These are phyloP conservation scores for Plebejus anna DNA, from an alignment of 2,888 invertebrate genomes.

Conservation along the genomic window DNA sequence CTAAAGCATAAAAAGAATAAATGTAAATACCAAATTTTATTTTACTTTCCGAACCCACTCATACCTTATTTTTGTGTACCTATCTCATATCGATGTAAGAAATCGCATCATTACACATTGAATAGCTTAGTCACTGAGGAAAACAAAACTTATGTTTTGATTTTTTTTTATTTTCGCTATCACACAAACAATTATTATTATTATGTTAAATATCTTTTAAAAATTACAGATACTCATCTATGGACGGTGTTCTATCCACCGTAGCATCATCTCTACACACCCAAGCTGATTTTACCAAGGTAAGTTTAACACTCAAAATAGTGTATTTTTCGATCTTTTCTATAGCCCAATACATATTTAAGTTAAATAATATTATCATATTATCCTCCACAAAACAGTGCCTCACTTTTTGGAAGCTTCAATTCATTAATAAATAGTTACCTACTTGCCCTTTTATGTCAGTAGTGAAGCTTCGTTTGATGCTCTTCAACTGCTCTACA, in stretches of 20 bases:
- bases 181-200: too few relatives aligned
- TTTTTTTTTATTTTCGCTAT: not conserved
- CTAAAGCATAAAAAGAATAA: too few relatives aligned
- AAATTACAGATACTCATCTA: slow-evolving; percentile 55
- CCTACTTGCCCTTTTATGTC: not conserved
- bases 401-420: too few relatives aligned
- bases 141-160: too few relatives aligned
- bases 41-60: too few relatives aligned
- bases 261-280: slow-evolving; percentile 55
- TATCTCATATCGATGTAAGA: too few relatives aligned
- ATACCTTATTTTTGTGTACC: too few relatives aligned
- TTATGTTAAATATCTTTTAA: not conserved
- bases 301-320: slow-evolving; percentile 42
- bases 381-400: not conserved
- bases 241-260: slow-evolving; percentile 53
- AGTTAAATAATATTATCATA: not conserved
- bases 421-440: too few relatives aligned
- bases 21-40: too few relatives aligned
- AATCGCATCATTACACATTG: too few relatives aligned
- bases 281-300: slow-evolving; percentile 56
- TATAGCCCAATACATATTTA: not conserved
- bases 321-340: too few relatives aligned
- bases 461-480: not conserved
- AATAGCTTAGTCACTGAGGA: too few relatives aligned
- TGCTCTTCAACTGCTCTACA: slow-evolving; percentile 23